Percentiles rank a stretch among this genome's conserved stretches.
These are phyloP conservation scores for Craseonycteris thonglongyai DNA, from an alignment of 2,113 vertebrate genomes.

Conservation along the genomic window DNA sequence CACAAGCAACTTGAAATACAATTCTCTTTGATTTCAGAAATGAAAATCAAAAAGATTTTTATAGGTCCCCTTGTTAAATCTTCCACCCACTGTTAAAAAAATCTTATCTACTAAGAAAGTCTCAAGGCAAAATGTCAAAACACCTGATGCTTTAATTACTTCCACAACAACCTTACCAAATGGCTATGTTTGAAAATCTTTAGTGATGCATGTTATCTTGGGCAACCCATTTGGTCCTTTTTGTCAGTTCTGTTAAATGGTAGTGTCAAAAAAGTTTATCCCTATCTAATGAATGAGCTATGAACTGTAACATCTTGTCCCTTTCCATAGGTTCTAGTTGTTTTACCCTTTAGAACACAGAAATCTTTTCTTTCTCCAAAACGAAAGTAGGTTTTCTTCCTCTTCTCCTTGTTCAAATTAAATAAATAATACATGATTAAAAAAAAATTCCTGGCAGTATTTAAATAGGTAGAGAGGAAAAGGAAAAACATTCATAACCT, in stretches of 20 bases:
- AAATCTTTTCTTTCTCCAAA: background rate
- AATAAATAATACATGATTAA: background rate
- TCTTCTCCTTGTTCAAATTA: background rate
- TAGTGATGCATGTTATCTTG: background rate
- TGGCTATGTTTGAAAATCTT: background rate
- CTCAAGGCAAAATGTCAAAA: background rate
- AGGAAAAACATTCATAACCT: background rate
- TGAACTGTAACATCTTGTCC: background rate
- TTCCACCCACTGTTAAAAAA: conserved; percentile 28
- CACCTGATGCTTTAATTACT: background rate
- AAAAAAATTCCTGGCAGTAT: background rate
- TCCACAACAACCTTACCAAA: background rate
- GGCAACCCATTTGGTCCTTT: background rate
- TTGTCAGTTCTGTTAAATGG: background rate
- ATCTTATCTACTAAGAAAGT: background rate
- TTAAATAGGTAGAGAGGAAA: background rate
- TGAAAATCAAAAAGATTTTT: background rate
- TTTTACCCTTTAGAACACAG: background rate
- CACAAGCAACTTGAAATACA: background rate
- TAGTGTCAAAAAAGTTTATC: background rate
- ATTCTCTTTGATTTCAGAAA: conserved; percentile 9
- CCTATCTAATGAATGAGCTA: background rate
- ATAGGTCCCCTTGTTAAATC: background rate
- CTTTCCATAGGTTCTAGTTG: background rate
- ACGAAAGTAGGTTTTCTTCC: background rate